A percentile compares a stretch with the other conserved stretches of the same genome.
phyloP scores from a whole-genome alignment of 2,113 vertebrate genomes.

The Mus spicilegus region DNA sequence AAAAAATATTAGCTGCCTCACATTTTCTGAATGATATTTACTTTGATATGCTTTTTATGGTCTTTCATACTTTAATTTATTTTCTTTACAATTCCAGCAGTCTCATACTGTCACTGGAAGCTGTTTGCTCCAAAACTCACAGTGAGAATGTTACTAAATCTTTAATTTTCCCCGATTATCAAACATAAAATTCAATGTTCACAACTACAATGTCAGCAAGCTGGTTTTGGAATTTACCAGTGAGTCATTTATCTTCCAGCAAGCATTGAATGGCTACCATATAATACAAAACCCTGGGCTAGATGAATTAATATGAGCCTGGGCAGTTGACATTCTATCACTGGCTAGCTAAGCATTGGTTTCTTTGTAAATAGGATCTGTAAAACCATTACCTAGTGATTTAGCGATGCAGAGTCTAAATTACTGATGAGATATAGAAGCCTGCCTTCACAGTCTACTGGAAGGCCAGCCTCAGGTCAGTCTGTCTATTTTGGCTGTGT shows the following conservation, averaged over 20 bases:
- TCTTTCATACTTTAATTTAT: not conserved
- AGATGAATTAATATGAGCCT: not conserved
- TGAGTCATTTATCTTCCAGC: conserved; percentile 29
- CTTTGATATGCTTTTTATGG: not conserved
- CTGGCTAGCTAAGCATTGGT: not conserved
- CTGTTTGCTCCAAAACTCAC: not conserved
- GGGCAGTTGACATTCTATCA: not conserved
- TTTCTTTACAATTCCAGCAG: not conserved
- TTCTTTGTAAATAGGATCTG: not conserved
- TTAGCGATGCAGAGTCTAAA: conserved; percentile 59
- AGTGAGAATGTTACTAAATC: conserved; percentile 27
- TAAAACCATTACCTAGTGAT: conserved; percentile 58
- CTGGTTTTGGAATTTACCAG: conserved; percentile 1
- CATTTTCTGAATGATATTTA: not conserved
- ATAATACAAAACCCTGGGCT: not conserved
- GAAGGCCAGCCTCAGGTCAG: conserved; percentile 37
- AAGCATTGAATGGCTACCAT: not conserved
- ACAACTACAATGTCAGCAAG: not conserved
- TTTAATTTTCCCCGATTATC: not conserved
- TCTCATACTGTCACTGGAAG: not conserved
- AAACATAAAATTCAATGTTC: conserved; percentile 14
- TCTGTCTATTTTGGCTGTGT: not conserved
- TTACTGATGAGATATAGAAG: not conserved
- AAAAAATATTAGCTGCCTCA: not conserved
- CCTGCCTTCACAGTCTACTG: conserved; percentile 22